Base-by-base conservation (phyloP, 2,113 vertebrate genomes). In the Podarcis raffonei region DNA sequence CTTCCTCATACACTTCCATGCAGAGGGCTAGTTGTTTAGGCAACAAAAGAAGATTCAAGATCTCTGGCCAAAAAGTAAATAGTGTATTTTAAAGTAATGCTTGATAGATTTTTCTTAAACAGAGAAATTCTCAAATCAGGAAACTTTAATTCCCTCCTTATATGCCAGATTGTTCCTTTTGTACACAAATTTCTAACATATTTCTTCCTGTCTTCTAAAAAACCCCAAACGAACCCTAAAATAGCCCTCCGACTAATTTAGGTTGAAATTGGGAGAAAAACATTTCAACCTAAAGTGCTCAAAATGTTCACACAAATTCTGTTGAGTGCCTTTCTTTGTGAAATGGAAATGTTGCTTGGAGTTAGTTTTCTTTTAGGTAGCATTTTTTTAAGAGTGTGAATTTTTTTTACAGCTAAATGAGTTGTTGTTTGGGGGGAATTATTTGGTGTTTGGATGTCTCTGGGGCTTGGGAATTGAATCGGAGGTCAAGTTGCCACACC, bases 401-500 rank as follows among this genome's bases (percentile, higher is more conserved):
- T 30, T 20, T 37, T 57, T 32, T 39, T 25, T 27, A 75, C 53
- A 68, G 20, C 22, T 35, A 42, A 68, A 53, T 8, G 35, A 27
- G 39, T 3, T 22, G 25, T 62, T 62, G 81, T 6, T 13, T 13
- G 37, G 37, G n/a, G 6, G 20, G 8, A 76, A 66, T 53, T n/a
- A 2, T 87, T 32, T 75, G 23, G 13, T 87, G 8, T 68, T 65
- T 25, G 65, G 22, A 20, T 59, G 15, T 84, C 48, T 20, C 27
- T 42, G 23, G 35, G 0, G 65, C 3, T 12, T 71, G 1, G 13
- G 69, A 89, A 82, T 12, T 84, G 80, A 92, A 89, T 91, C 22
- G 90, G 15, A 91, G 1, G 0, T n/a, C 84, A 86, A 89, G 7
- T 94, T 80, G 94, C 62, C 2, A 90, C 90, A 81, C 75, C 81